Evolutionary conservation across 2,888 invertebrate genomes (phyloP).

Genomic region (Polydrusus tereticollis): DNA sequence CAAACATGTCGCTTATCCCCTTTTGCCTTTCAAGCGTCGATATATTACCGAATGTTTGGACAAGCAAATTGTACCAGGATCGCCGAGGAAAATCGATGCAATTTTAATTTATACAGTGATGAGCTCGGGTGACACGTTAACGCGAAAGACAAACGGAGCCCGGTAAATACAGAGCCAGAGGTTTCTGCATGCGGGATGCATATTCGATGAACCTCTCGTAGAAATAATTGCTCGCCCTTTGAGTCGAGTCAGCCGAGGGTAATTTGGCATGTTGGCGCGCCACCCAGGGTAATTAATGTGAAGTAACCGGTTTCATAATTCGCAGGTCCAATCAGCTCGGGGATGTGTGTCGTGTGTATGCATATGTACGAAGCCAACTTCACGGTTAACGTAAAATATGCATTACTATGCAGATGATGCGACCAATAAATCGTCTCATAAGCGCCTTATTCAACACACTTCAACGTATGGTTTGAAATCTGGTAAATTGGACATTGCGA

Average conservation of each 20-base stretch:
- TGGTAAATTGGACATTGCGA: background rate
- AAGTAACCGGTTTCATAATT: slow-evolving; percentile 42
- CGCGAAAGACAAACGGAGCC: slow-evolving; percentile 33
- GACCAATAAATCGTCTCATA: slow-evolving; percentile 17
- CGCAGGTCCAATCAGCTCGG: slow-evolving; percentile 34
- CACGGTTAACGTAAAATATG: slow-evolving; percentile 34
- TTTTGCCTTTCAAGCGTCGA: too few relatives aligned
- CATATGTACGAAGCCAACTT: slow-evolving; percentile 34
- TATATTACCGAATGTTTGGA: too few relatives aligned
- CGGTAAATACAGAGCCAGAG: slow-evolving; percentile 9
- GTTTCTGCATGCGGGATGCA: slow-evolving; percentile 45
- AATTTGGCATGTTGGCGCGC: slow-evolving; percentile 50
- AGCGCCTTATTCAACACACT: slow-evolving; percentile 16
- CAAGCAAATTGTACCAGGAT: background rate
- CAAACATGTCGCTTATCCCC: too few relatives aligned
- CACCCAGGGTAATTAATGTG: slow-evolving; percentile 39
- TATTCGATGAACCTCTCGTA: slow-evolving; percentile 49
- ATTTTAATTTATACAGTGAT: slow-evolving; percentile 21
- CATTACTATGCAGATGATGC: slow-evolving; percentile 26
- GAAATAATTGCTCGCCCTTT: slow-evolving; percentile 57
- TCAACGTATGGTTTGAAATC: background rate
- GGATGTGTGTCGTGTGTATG: slow-evolving; percentile 15
- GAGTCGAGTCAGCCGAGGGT: slow-evolving; percentile 54
- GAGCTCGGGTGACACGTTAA: slow-evolving; percentile 18
- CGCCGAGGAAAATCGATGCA: background rate